Base-by-base conservation (phyloP, 2,888 invertebrate species). In the Diadegma fenestrale region DNA sequence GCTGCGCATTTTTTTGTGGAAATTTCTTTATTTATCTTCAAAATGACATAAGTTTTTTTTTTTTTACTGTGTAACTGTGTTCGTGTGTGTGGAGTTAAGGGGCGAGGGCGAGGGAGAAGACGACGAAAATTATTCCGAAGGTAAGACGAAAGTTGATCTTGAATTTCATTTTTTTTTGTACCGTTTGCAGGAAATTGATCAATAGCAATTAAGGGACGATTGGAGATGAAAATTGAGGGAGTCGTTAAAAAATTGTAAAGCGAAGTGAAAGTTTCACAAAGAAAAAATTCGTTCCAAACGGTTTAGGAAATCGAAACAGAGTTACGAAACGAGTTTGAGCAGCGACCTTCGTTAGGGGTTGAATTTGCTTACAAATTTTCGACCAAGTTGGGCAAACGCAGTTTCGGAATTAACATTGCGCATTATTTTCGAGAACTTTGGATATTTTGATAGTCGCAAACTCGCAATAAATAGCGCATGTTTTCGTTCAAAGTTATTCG, bases 1-100 rank as follows among this genome's bases (percentile, higher is more conserved):
- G 0, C 14, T 2, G 10, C 1, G 14, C 58, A 26, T 14, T 26
- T 58, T 58, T 26, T 26, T 58, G 58, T 58, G 58, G 1, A 26
- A 5, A 12, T 58, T 58, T 14, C 4, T 26, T 58, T 54, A 1
- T 26, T 14, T 58, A 26, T 12, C 4, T 4, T 26, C 14, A 26
- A 58, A 58, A 58, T 58, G 58, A 58, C 58, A 22, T 58, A 58
- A 58, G 26, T 58, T 58, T 14, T 71, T 54, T 26, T 12, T 45
- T 45, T 41, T 41, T 19, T 41, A 69, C 68, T 64, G 64, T 71
- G 72, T 75, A 30, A 37, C 51, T 48, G 76, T 48, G 73, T n/a
- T 61, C 43, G n/a, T 76, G 76, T 64, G 33, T 48, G 63, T 64
- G 76, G 19, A 37, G 48, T 48, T 6, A 48, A n/a, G 14, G 64